Conservation (phyloP, 2,888 invertebrate species). For the Eupithecia abbreviata region DNA sequence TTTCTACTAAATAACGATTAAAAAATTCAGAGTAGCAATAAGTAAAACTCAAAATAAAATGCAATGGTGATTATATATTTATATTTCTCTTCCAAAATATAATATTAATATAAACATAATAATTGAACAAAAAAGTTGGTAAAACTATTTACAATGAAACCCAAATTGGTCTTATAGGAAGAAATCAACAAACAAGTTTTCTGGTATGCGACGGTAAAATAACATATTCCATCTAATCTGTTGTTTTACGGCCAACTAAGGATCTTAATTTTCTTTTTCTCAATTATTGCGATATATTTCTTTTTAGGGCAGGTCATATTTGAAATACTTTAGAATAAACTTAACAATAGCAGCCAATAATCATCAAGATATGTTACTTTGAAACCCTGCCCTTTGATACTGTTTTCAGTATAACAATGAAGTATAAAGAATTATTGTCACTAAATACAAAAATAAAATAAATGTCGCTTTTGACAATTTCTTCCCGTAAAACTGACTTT, state of each 20-base stretch:
- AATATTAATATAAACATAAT: slow-evolving; percentile 75
- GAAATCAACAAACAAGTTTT: slow-evolving; percentile 15
- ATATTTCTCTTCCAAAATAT: slow-evolving; percentile 67
- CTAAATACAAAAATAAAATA: not conserved
- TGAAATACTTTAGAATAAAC: not conserved
- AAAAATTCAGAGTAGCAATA: not conserved
- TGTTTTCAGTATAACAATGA: not conserved
- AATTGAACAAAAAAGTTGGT: slow-evolving; percentile 67
- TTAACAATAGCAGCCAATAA: not conserved
- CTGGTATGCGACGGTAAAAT: not conserved
- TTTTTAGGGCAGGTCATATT: not conserved
- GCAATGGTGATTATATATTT: slow-evolving; percentile 81
- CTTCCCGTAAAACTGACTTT: slow-evolving; percentile 26
- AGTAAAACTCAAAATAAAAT: slow-evolving; percentile 67
- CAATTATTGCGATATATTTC: not conserved
- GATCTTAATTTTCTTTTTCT: not conserved
- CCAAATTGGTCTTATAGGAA: slow-evolving; percentile 41
- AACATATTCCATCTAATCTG: not conserved
- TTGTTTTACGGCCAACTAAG: not conserved
- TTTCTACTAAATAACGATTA: not conserved
- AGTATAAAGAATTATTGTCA: not conserved
- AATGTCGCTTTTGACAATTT: slow-evolving; percentile 7
- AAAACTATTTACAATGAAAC: slow-evolving; percentile 75
- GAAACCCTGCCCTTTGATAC: not conserved
- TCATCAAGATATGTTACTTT: not conserved